Conservation (phyloP, 2,888 invertebrate species). For the Amiota minor region DNA sequence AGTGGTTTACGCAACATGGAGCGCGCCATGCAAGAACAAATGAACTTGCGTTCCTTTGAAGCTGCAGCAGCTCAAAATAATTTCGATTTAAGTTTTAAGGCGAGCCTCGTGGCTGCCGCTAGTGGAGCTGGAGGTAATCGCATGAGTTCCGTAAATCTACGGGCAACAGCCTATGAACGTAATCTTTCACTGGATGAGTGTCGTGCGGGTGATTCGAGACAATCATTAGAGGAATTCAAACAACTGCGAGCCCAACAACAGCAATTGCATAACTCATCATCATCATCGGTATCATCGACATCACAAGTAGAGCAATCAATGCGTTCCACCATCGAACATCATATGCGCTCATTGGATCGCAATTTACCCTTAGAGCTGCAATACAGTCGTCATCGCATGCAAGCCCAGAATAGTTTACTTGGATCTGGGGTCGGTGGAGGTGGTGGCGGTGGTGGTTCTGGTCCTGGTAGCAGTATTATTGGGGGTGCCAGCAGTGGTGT, state of each 20-base stretch:
- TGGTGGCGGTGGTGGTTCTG: constrained; percentile 32
- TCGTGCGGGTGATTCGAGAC: constrained; percentile 62
- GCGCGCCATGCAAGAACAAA: constrained; percentile 74
- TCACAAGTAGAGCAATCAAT: constrained; percentile 66
- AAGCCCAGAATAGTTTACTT: constrained; percentile 47
- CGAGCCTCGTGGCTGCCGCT: constrained; percentile 54
- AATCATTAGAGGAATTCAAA: constrained; percentile 69
- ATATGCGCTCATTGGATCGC: constrained; percentile 73
- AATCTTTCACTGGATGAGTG: constrained; percentile 69
- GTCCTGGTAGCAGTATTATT: constrained; percentile 8
- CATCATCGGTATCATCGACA: constrained; percentile 43
- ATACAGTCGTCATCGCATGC: constrained; percentile 72
- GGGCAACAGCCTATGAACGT: constrained; percentile 65
- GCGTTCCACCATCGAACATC: constrained; percentile 72
- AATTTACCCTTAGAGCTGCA: constrained; percentile 73
- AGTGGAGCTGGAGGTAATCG: constrained; percentile 42
- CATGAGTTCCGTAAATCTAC: constrained; percentile 60
- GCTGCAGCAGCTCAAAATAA: constrained; percentile 63
- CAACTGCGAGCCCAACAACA: constrained; percentile 67
- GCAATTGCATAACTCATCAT: constrained; percentile 51
- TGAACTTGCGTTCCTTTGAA: constrained; percentile 71
- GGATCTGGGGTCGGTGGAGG: constrained; percentile 38
- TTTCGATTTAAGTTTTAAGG: constrained; percentile 67
- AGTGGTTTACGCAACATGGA: constrained; percentile 74
- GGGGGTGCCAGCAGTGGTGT: neutral